Evolutionary conservation across 2,797 vertebrate genomes (phyloP).

Genomic region (Pyrocephalus nanus): DNA sequence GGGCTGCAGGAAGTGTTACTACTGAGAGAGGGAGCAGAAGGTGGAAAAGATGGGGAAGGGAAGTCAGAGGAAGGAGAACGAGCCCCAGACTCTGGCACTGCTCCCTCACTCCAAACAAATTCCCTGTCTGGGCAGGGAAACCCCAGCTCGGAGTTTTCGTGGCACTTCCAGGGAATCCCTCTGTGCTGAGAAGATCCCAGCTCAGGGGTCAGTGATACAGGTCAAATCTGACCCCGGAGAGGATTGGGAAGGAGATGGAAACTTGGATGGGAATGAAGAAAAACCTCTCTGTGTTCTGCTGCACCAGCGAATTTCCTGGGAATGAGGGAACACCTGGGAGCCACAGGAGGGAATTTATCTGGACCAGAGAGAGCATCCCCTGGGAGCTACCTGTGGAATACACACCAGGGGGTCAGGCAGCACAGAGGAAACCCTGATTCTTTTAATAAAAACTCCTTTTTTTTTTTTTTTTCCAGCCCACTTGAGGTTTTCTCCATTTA

Average conservation of each 20-base stretch:
- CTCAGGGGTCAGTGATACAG: neutral
- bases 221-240: neutral
- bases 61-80: neutral
- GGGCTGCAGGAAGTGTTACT: neutral
- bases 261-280: neutral
- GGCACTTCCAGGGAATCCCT: neutral
- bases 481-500: neutral
- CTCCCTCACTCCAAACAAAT: neutral
- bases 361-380: neutral
- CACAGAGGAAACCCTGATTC: neutral
- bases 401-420: accelerated
- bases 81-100: neutral
- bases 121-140: neutral
- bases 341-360: neutral
- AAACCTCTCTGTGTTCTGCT: neutral
- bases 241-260: neutral
- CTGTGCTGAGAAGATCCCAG: neutral
- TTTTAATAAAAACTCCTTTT: neutral
- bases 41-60: neutral
- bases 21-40: neutral
- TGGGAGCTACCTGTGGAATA: neutral
- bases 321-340: neutral
- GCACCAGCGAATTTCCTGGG: neutral
- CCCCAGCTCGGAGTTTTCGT: neutral
- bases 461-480: neutral